Evolutionary conservation across 2,113 vertebrate species (phyloP).

Genomic region (Syrmaticus mikado): DNA sequence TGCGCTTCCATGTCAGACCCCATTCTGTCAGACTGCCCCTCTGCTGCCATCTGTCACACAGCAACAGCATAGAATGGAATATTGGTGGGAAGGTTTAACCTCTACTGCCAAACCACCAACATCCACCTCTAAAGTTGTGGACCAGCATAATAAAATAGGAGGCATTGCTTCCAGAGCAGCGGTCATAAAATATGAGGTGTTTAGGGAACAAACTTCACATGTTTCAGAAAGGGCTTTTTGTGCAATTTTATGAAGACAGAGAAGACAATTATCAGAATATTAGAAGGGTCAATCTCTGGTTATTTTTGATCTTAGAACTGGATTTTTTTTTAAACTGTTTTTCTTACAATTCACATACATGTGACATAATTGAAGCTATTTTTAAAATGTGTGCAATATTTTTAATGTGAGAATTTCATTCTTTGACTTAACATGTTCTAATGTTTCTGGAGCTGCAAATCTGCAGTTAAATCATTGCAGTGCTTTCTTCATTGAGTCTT

Average conservation of each 20-base stretch:
- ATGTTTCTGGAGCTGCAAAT: background rate
- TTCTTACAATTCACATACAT: background rate
- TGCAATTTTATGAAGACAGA: background rate
- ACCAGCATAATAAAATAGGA: too few species aligned
- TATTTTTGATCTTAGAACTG: background rate
- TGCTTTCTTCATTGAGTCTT: background rate
- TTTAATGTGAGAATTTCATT: background rate
- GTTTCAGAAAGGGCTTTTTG: background rate
- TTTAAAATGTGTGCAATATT: background rate
- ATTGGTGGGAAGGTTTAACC: too few species aligned
- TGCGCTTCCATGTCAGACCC: too few species aligned
- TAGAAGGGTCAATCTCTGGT: background rate
- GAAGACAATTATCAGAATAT: background rate
- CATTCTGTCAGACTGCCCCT: too few species aligned
- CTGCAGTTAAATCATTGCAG: background rate
- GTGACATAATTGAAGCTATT: background rate
- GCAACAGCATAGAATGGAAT: too few species aligned
- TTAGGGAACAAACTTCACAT: too few species aligned
- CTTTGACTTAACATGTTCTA: background rate
- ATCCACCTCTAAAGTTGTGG: too few species aligned
- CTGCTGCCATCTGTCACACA: too few species aligned
- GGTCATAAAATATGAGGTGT: too few species aligned
- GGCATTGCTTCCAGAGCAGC: too few species aligned
- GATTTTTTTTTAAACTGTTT: background rate
- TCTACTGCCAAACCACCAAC: too few species aligned